Conservation (phyloP, 2,113 vertebrate species). For the Brachyhypopomus gauderio region DNA sequence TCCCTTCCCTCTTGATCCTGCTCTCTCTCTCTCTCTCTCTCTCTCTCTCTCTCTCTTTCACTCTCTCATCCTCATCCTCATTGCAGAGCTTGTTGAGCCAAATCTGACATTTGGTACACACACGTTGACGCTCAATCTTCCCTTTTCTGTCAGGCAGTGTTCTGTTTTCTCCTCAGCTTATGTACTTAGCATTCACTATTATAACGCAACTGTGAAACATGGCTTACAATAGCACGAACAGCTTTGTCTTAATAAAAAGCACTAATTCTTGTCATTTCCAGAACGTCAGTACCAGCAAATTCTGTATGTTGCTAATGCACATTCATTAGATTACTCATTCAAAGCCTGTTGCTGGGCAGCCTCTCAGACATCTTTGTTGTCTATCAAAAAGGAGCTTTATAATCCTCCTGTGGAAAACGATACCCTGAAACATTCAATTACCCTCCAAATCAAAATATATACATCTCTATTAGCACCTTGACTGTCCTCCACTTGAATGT, state of each 20-base stretch:
- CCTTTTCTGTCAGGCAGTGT: constrained; percentile 40
- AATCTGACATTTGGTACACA: constrained; percentile 56
- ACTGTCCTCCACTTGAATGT: background rate
- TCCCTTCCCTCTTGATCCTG: constrained; percentile 7
- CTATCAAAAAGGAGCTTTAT: background rate
- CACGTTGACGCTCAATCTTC: constrained; percentile 31
- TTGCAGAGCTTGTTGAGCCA: constrained; percentile 36
- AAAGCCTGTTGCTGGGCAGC: constrained; percentile 22
- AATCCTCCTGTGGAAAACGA: background rate
- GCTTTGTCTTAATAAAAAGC: constrained; percentile 49
- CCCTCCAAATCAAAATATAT: background rate
- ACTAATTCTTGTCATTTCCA: constrained; percentile 37
- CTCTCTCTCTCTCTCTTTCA: constrained; percentile 10
- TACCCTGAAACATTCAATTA: background rate
- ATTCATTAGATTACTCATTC: constrained; percentile 7
- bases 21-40: background rate
- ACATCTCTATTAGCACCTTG: background rate
- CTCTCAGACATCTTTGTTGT: background rate
- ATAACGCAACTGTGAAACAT: constrained; percentile 17
- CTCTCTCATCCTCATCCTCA: constrained; percentile 23
- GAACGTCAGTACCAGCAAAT: constrained; percentile 22
- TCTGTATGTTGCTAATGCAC: constrained; percentile 27
- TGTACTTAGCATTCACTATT: constrained; percentile 41
- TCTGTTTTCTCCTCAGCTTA: constrained; percentile 48
- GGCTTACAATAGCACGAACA: constrained; percentile 16